Conservation (phyloP, 2,113 vertebrate species). For the Galbula dea region DNA sequence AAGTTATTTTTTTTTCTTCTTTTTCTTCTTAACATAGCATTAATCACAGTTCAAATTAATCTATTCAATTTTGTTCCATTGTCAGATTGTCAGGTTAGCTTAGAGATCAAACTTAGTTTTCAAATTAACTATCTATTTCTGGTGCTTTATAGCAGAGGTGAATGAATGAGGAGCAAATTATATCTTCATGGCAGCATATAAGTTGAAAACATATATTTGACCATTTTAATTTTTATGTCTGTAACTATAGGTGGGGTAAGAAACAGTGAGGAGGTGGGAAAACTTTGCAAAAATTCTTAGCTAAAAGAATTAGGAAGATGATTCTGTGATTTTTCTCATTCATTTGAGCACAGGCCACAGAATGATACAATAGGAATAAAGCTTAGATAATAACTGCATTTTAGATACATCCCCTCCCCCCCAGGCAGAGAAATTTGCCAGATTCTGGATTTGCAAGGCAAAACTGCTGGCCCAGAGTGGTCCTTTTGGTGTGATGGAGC, state of each 20-base stretch:
- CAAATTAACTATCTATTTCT: background rate
- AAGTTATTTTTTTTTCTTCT: background rate
- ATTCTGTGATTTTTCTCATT: background rate
- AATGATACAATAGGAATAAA: background rate
- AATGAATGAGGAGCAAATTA: background rate
- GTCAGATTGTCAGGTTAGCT: background rate
- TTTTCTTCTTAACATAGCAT: background rate
- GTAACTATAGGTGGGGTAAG: background rate
- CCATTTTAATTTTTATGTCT: background rate
- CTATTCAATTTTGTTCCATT: background rate
- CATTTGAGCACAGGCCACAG: background rate
- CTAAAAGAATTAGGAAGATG: background rate
- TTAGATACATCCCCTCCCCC: too few species aligned
- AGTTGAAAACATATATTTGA: background rate
- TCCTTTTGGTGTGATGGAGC: conserved; percentile 73
- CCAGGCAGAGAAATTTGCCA: conserved; percentile 83
- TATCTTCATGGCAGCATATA: background rate
- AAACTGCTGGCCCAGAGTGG: conserved; percentile 79
- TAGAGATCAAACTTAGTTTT: background rate
- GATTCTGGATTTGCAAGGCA: conserved; percentile 90
- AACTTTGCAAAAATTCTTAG: background rate
- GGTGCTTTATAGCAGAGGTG: background rate
- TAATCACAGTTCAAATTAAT: background rate
- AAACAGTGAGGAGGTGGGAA: background rate
- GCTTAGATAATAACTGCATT: background rate